A percentile compares a stretch with the other conserved stretches of the same genome.
Conservation (phyloP, 2,797 vertebrate genomes). For the Phyllotis vaccarum region DNA sequence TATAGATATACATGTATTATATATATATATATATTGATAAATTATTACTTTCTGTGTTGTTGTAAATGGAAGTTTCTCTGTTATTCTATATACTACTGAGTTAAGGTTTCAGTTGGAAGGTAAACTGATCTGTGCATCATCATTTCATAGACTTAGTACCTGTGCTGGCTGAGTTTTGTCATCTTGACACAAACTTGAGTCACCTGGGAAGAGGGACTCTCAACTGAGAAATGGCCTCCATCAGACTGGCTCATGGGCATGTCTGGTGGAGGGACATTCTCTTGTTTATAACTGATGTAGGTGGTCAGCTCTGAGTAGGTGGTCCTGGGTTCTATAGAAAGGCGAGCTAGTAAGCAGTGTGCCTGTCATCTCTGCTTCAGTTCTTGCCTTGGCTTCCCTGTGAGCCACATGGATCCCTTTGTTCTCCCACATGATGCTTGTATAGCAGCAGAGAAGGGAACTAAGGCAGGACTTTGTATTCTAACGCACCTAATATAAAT, state of each 20-base stretch:
- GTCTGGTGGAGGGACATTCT: not conserved
- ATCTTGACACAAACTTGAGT: not conserved
- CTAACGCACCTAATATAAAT: not conserved
- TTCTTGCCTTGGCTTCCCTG: not conserved
- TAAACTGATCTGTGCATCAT: not conserved
- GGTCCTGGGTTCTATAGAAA: not conserved
- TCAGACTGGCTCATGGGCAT: not conserved
- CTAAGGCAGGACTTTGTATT: not conserved
- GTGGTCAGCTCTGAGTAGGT: not conserved
- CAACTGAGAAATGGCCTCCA: not conserved
- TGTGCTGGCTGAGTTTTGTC: not conserved
- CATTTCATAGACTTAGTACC: not conserved
- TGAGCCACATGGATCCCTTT: too few relatives aligned
- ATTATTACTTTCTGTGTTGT: not conserved
- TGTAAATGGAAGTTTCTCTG: not conserved
- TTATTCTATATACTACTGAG: not conserved
- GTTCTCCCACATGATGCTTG: not conserved
- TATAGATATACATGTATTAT: too few relatives aligned
- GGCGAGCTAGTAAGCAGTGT: not conserved
- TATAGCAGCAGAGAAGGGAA: not conserved
- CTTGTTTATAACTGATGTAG: not conserved
- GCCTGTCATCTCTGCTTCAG: not conserved
- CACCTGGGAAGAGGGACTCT: not conserved
- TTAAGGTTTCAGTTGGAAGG: not conserved
- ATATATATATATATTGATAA: not conserved